These are phyloP conservation scores for Megastigmus dorsalis DNA, from an alignment of 2,888 invertebrate genomes.

Conservation along the genomic window DNA sequence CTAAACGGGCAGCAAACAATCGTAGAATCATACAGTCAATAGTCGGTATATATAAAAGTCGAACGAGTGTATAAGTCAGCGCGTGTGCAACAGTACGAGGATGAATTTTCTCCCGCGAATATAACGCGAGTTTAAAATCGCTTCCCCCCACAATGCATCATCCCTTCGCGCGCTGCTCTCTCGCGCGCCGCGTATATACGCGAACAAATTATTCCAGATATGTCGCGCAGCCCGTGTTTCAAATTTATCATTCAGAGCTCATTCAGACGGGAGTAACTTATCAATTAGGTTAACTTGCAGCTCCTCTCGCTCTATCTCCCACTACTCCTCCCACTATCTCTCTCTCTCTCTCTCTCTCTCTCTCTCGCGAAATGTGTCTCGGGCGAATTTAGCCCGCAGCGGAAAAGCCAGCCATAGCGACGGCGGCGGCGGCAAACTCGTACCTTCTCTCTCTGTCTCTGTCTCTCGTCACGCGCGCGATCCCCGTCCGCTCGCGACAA, in stretches of 20 bases:
- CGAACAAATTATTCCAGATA: slow-evolving; percentile 32
- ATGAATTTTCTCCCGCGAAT: background rate
- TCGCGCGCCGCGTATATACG: no score
- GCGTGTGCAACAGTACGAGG: background rate
- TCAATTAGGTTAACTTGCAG: slow-evolving; percentile 48
- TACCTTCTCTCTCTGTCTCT: background rate
- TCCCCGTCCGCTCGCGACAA: slow-evolving; percentile 32
- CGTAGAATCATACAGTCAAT: no score
- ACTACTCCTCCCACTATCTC: background rate
- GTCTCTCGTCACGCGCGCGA: slow-evolving; percentile 32
- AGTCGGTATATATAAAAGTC: no score
- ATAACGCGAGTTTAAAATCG: slow-evolving; percentile 10
- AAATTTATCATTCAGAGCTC: slow-evolving; percentile 48
- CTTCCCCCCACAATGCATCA: slow-evolving; percentile 22
- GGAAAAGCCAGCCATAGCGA: slow-evolving; percentile 29
- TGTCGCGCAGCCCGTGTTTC: slow-evolving; percentile 14
- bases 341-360: slow-evolving; percentile 11
- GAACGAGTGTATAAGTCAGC: no score
- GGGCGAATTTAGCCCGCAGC: slow-evolving; percentile 33
- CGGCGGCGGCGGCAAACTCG: background rate
- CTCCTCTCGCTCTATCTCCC: slow-evolving; percentile 5
- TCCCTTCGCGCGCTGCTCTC: no score
- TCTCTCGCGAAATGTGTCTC: slow-evolving; percentile 31
- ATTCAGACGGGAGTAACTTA: slow-evolving; percentile 50
- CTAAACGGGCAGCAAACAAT: no score